Percentiles rank a stretch among this genome's conserved stretches.
Evolutionary conservation across 2,888 invertebrate species (phyloP).

Genomic region (Caenorhabditis sp.): DNA sequence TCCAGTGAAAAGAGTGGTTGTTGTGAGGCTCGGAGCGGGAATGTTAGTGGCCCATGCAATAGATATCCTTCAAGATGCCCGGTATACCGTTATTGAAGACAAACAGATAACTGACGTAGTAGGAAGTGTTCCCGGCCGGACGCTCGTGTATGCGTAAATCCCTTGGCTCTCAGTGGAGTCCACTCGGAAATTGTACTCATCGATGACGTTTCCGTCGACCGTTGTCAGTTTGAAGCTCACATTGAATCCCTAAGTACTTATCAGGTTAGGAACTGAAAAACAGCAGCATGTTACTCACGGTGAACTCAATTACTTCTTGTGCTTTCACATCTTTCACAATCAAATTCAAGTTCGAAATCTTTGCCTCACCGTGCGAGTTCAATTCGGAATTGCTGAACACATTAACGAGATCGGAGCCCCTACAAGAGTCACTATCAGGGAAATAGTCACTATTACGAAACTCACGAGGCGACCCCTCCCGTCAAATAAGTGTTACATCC

Average conservation of each 20-base stretch:
- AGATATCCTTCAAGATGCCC: constrained; percentile 41
- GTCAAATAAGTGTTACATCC: constrained; percentile 33
- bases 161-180: constrained; percentile 23
- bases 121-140: constrained; percentile 14
- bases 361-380: constrained; percentile 22
- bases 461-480: constrained; percentile 30
- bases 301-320: constrained; percentile 4
- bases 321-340: constrained; percentile 20
- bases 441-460: background rate
- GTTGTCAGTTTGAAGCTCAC: constrained; percentile 6
- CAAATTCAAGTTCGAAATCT: constrained; percentile 30
- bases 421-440: background rate
- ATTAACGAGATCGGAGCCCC: background rate
- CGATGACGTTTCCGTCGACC: constrained; percentile 16
- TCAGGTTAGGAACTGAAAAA: background rate
- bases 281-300: too few species aligned
- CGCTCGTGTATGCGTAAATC: constrained; percentile 19
- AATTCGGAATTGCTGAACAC: background rate
- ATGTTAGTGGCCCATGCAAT: constrained; percentile 53
- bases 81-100: background rate
- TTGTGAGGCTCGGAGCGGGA: constrained; percentile 25
- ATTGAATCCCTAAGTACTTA: constrained; percentile 30
- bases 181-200: constrained; percentile 20
- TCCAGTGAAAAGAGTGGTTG: constrained; percentile 24
- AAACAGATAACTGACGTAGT: constrained; percentile 21